phyloP scores from a whole-genome alignment of 2,888 invertebrate species.

The Machimus atricapillus region DNA sequence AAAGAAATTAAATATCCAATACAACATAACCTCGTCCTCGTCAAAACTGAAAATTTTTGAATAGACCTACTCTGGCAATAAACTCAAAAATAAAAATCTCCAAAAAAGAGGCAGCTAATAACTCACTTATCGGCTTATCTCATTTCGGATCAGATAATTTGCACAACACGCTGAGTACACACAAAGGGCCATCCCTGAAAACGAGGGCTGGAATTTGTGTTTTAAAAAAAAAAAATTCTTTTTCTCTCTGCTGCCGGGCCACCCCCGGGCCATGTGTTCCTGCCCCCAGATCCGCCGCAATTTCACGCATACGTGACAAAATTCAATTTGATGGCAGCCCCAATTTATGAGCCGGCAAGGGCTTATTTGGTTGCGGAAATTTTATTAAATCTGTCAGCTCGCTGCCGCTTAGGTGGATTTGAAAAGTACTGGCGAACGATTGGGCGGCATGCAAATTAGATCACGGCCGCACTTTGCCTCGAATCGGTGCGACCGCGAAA shows the following conservation, averaged over 20 bases:
- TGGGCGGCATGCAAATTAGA: constrained; percentile 3
- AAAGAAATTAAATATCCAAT: neutral
- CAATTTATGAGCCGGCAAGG: constrained; percentile 43
- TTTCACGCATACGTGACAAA: constrained; percentile 49
- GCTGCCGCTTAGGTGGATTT: constrained; percentile 32
- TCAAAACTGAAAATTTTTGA: neutral
- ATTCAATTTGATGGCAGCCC: constrained; percentile 47
- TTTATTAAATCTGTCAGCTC: constrained; percentile 47
- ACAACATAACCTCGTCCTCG: neutral
- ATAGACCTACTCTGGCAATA: neutral
- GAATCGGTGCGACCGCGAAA: neutral
- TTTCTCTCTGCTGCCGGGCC: neutral
- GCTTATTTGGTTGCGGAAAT: constrained; percentile 45
- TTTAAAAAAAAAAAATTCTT: neutral
- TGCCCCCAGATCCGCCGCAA: constrained; percentile 43
- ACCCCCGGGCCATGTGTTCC: constrained; percentile 22
- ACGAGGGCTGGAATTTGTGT: neutral
- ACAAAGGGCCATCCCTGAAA: constrained; percentile 39
- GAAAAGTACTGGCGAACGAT: constrained; percentile 10
- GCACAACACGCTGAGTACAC: constrained; percentile 45
- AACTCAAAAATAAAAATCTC: neutral
- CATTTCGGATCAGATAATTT: constrained; percentile 47
- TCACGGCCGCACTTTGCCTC: constrained; percentile 4
- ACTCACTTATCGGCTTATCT: constrained; percentile 46
- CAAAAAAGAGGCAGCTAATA: constrained; percentile 22